A percentile compares a stretch with the other conserved stretches of the same genome.
These are phyloP conservation scores for Leuciscus waleckii DNA, from an alignment of 2,797 vertebrate genomes.

Conservation along the genomic window DNA sequence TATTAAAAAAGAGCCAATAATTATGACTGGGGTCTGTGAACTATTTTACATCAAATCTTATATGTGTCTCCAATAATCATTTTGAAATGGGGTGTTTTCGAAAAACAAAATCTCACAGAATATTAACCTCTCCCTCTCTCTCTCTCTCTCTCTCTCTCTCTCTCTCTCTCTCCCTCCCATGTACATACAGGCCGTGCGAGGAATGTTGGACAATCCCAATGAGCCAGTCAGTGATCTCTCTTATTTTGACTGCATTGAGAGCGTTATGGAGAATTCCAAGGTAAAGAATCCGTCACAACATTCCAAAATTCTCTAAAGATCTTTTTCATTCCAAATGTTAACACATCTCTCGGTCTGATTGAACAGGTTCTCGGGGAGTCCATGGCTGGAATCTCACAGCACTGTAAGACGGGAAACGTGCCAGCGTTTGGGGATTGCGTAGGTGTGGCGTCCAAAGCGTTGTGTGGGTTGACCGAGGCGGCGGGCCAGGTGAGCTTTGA, in stretches of 20 bases:
- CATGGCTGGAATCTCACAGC: conserved; percentile 98
- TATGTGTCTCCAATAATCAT: neutral
- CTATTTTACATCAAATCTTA: neutral
- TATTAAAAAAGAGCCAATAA: neutral
- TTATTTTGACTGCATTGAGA: conserved; percentile 98
- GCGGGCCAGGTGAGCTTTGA: conserved; percentile 91
- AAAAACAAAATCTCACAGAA: neutral
- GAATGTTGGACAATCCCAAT: conserved; percentile 94
- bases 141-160: neutral
- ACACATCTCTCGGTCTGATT: conserved; percentile 5
- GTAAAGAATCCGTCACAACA: conserved; percentile 69
- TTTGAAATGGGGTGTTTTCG: neutral
- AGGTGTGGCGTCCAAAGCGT: conserved; percentile 94
- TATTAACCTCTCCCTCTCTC: neutral
- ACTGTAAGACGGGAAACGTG: conserved; percentile 95
- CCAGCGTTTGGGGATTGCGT: conserved; percentile 94
- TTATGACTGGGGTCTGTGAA: neutral
- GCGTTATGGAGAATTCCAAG: conserved; percentile 99
- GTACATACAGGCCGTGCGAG: conserved; percentile 87
- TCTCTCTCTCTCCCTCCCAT: neutral
- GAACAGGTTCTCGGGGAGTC: conserved; percentile 93
- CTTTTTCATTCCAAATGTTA: neutral
- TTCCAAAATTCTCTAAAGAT: neutral
- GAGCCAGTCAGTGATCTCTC: conserved; percentile 97
- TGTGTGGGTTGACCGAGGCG: conserved; percentile 96